phyloP scores from a whole-genome alignment of 2,113 vertebrate species.

The Spheniscus mendiculus region DNA sequence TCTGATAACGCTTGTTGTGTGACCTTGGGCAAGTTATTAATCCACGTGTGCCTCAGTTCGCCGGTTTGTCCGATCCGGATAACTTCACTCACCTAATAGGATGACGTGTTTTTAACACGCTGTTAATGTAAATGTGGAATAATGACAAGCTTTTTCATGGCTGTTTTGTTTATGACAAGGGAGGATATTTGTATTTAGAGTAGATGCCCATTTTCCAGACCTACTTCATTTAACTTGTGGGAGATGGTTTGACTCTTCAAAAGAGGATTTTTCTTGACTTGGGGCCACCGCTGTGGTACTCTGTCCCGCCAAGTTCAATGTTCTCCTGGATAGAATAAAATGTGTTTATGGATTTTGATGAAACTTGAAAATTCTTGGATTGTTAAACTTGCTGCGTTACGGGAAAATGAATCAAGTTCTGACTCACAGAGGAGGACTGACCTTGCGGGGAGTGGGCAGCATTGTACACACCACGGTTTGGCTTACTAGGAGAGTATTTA shows the following conservation, averaged over 20 bases:
- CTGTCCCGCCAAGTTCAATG: conserved; percentile 5
- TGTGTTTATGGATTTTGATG: conserved; percentile 47
- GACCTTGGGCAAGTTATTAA: background rate
- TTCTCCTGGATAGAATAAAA: conserved; percentile 33
- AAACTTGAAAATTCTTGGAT: conserved; percentile 16
- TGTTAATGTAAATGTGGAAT: background rate
- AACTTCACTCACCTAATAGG: background rate
- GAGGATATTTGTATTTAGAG: background rate
- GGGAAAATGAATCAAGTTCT: conserved; percentile 17
- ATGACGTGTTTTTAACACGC: background rate
- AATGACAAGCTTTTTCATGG: background rate
- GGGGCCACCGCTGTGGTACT: background rate
- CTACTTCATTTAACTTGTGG: background rate
- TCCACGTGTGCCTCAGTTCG: background rate
- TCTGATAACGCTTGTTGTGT: background rate
- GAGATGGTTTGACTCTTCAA: background rate
- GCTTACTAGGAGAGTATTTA: background rate
- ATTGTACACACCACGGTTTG: background rate
- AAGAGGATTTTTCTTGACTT: conserved; percentile 40
- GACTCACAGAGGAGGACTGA: background rate
- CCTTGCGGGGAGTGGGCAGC: background rate
- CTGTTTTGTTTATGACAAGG: background rate
- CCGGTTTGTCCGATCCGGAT: background rate
- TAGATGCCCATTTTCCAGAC: conserved; percentile 13
- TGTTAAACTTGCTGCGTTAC: background rate